Evolutionary conservation across 1,140 invertebrate species (phyloP), one percentile per base, ranked within the genome.

Genomic region (Drosophila pseudoobscura): DNA sequence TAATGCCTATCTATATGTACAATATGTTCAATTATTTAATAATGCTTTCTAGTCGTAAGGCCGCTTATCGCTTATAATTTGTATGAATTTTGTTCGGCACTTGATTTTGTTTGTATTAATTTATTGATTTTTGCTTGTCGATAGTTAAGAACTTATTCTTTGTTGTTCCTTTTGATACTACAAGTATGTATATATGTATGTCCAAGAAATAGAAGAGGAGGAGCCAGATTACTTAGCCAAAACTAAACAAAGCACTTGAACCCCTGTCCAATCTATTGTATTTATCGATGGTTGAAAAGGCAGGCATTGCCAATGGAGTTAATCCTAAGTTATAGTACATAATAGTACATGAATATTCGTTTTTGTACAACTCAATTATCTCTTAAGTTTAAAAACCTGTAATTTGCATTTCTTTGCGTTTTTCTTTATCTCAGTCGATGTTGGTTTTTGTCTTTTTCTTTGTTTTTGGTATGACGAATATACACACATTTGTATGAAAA

Each of bases 271-370:
- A 35, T 22, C 13, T 45, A 15, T 39, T 39, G 11, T 39, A 69
- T 69, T 57, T 69, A 44, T 64, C 26, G 59, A 35, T 66, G 59
- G 64, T 46, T 65, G 35, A 49, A 8, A 6, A 9, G 8, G 11
- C 0, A 11, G 63, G 63, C 65, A 68, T 68, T 69, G 65, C 68
- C 65, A 49, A 68, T 43, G 65, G 65, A 69, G n/a, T 39, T 69
- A 50, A 2, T 2, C 8, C 20, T 57, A 69, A 50, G 64, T 50
- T 69, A 50, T 26, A 55, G 20, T 44, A 39, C 35, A 13, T 31
- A 22, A 60, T 20, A 8, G 6, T 43, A 43, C 29, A 31, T 63
- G 63, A 53, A 46, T 49, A 41, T 68, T 56, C 24, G 24, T 56
- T 68, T 69, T 66, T 66, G 31, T 65, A 54, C 47, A 0, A 31